Evolutionary conservation across 1,140 invertebrate species (phyloP), one percentile per base, ranked within the genome.

Genomic region (Magallana gigas): DNA sequence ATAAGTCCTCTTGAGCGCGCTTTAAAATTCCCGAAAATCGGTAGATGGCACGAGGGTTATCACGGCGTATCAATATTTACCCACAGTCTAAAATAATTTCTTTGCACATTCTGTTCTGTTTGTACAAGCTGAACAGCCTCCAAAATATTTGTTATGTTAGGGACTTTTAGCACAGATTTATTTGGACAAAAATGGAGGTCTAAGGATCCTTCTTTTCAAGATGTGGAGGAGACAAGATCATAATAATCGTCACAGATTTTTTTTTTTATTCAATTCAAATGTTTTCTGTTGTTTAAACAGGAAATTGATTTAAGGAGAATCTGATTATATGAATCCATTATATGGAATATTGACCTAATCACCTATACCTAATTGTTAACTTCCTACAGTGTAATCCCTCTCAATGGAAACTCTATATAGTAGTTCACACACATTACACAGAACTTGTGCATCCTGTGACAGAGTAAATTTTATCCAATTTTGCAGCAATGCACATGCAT

Each of bases 31-130:
- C 68, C 12, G 60, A 76, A 76, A 76, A 29, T 29, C 9, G 68
- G 68, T 76, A 76, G 68, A 76, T 23, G 36, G 68, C 8, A 76
- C 68, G 36, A 64, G 60, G 68, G 68, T 76, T 76, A 76, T 76
- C 68, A 76, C 23, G 11, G 23, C 12, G 68, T 76, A 76, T 76
- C 68, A 76, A 76, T 76, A 76, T 76, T 76, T 76, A 76, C 68
- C 68, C 68, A 29, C 23, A 76, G 68, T 76, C 68, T 76, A 76
- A 76, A 76, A 76, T 76, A 18, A 76, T 76, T 76, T 76, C 68
- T 76, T 76, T 76, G 23, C 68, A 76, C 68, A 76, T 76, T 23
- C 68, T 76, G 36, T 76, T 23, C 68, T 76, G 68, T 76, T 76
- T 29, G 23, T 76, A 76, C 36, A 29, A 76, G 68, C 68, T 76